A percentile compares a stretch with the other conserved stretches of the same genome.
Evolutionary conservation across 2,113 vertebrate species (phyloP).

Genomic region (Phaetusa simplex): DNA sequence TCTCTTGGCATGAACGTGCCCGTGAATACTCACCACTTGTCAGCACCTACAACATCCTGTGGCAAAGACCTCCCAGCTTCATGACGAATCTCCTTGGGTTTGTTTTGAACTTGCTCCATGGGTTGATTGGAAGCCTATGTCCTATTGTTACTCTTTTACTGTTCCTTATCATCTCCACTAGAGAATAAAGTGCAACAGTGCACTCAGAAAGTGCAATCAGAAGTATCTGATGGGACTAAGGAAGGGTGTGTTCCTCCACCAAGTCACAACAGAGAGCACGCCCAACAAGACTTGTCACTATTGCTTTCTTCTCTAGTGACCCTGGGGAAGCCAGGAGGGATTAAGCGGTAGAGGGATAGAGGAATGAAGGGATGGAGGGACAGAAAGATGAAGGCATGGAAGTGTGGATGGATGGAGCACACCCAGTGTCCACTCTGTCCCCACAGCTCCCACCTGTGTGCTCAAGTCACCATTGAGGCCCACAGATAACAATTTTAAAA

Average conservation of each 20-base stretch:
- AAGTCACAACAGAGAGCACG: neutral
- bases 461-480: neutral
- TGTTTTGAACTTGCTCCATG: neutral
- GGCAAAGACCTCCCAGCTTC: neutral
- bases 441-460: neutral
- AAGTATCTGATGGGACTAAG: neutral
- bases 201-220: no score
- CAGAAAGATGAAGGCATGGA: neutral
- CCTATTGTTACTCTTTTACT: neutral
- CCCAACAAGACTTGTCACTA: neutral
- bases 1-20: rapidly evolving
- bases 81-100: neutral
- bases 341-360: neutral
- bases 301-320: neutral
- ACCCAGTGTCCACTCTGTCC: neutral
- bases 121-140: neutral
- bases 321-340: neutral
- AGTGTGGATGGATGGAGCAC: neutral
- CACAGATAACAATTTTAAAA: neutral
- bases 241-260: neutral
- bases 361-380: neutral
- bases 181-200: neutral
- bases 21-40: neutral
- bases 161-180: neutral
- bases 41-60: neutral